Base-by-base conservation (phyloP, 2,888 invertebrate species). In the Resseliella maxima region DNA sequence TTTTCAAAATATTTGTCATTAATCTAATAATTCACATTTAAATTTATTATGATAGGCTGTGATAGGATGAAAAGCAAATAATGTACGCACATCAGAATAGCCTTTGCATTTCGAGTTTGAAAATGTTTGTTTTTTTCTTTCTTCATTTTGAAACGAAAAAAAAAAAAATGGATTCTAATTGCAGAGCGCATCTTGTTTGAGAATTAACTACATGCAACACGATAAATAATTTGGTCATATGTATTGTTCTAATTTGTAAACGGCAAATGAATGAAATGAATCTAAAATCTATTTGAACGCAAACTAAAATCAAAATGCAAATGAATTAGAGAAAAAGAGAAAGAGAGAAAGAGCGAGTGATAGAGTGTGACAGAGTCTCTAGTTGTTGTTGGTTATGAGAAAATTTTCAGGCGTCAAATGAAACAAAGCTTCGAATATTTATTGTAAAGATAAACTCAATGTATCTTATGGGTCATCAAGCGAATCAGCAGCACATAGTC, bases 241-340 rank as follows among this genome's bases (percentile, higher is more conserved):
- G 72, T 72, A 72, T 72, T 72, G 72, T 72, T 72, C 72, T 72
- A 72, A 72, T 72, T 72, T 72, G 72, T 72, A 72, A 18, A 50
- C 46, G 1, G 46, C 46, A 12, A 50, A 15, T 31, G 24, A n/a
- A 59, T 31, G 2, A 15, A 31, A 72, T 18, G 35, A 31, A 10
- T n/a, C 31, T 72, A 35, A 72, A 31, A 72, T 72, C 35, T 72
- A n/a, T 15, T 31, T 15, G 72, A 72, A 72, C 72, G 72, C 72
- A 31, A 72, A 72, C 72, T 12, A 72, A 72, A 12, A 31, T 72
- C n/a, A 27, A 59, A 3, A 24, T 2, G 59, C n/a, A 59, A 59
- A 2, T 2, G 24, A 59, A 5, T 18, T 2, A 50, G 15, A 50
- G 46, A 12, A 18, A 72, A 72, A 31, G 31, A 72, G 31, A 27